A percentile compares a stretch with the other conserved stretches of the same genome.
These are phyloP conservation scores for Microctonus brassicae DNA, from an alignment of 2,888 invertebrate species.

Conservation along the genomic window DNA sequence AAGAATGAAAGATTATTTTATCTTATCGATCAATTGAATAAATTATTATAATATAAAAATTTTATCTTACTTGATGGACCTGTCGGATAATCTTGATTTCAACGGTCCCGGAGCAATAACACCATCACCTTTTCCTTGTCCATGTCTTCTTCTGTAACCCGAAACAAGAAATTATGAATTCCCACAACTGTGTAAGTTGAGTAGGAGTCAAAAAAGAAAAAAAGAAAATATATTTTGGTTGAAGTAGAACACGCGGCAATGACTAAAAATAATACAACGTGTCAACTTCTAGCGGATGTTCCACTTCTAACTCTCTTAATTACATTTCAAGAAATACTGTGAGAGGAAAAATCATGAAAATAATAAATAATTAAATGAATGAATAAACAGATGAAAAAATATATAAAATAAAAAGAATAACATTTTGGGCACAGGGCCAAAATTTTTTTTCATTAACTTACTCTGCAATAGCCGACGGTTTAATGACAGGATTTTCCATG, in stretches of 20 bases:
- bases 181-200: not conserved
- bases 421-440: conserved; percentile 21
- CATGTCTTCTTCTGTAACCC: conserved; percentile 53
- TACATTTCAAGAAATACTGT: conserved; percentile 19
- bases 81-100: conserved; percentile 58
- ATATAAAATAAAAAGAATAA: not conserved
- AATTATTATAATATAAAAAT: too few species aligned
- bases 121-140: conserved; percentile 48
- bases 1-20: not conserved
- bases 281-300: conserved; percentile 40
- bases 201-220: not conserved
- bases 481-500: conserved; percentile 28
- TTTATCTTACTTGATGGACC: conserved; percentile 56
- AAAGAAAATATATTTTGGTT: too few species aligned
- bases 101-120: conserved; percentile 51
- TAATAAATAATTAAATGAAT: not conserved
- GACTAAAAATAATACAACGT: conserved; percentile 24
- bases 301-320: conserved; percentile 26
- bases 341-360: not conserved
- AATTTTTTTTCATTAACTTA: conserved; percentile 30
- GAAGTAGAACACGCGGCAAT: not conserved
- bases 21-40: too few species aligned
- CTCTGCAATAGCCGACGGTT: conserved; percentile 38
- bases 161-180: conserved; percentile 1
- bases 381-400: conserved; percentile 13